phyloP scores from a whole-genome alignment of 2,113 vertebrate species.

The Gavia stellata region DNA sequence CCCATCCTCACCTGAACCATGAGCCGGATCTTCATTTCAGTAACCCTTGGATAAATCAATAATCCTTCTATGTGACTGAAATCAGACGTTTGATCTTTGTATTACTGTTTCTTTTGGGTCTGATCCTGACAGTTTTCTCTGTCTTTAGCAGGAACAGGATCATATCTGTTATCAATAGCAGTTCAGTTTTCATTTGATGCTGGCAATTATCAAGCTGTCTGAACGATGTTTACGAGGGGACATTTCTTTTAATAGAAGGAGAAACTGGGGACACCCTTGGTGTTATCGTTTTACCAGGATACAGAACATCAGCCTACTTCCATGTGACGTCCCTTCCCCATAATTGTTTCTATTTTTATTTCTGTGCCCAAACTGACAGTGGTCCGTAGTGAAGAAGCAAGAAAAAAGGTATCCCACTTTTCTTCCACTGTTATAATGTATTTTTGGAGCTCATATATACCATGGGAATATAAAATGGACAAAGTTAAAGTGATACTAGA shows the following conservation, averaged over 20 bases:
- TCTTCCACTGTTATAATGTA: background rate
- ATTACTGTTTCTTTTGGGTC: background rate
- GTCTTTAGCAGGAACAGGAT: background rate
- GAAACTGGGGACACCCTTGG: background rate
- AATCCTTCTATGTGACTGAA: conserved; percentile 22
- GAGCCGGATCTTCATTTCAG: conserved; percentile 35
- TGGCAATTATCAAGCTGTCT: conserved; percentile 1
- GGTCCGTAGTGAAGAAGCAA: background rate
- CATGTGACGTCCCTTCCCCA: background rate
- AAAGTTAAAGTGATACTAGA: background rate
- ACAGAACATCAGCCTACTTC: background rate
- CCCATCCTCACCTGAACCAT: conserved; percentile 40
- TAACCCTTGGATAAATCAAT: conserved; percentile 40
- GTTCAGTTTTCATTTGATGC: background rate
- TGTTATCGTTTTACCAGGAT: background rate
- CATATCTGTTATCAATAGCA: background rate
- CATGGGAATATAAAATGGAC: background rate
- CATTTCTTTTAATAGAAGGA: conserved; percentile 19
- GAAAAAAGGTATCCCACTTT: background rate
- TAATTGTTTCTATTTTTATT: background rate
- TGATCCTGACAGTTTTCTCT: background rate
- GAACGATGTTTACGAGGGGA: background rate
- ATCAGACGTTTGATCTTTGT: background rate
- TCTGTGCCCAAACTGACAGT: background rate
- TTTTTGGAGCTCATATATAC: background rate